A percentile compares a stretch with the other conserved stretches of the same genome.
Conservation (phyloP, 2,113 vertebrate genomes). For the Theristicus caerulescens region DNA sequence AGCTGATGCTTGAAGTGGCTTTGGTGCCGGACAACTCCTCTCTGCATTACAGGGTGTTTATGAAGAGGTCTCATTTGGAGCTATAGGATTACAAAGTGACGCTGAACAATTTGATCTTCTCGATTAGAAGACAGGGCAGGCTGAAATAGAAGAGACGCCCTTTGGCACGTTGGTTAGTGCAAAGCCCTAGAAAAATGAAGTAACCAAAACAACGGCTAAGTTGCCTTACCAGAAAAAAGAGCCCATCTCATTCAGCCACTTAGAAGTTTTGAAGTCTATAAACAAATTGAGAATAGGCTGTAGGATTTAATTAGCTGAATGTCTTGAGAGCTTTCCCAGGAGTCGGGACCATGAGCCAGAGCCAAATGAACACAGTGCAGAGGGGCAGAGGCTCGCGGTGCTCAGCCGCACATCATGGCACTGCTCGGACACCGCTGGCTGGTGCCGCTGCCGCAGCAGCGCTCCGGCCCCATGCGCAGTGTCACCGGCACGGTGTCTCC, state of each 20-base stretch:
- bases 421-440: accelerated
- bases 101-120: neutral
- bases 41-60: neutral
- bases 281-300: neutral
- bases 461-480: accelerated
- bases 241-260: neutral
- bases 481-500: neutral
- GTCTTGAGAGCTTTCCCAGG: neutral
- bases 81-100: neutral
- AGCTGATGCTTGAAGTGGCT: neutral
- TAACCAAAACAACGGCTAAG: neutral
- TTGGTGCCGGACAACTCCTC: neutral
- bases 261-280: neutral
- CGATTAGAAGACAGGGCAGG: neutral
- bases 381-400: neutral
- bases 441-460: accelerated
- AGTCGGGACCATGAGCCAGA: accelerated
- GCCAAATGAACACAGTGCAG: neutral
- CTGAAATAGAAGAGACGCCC: neutral
- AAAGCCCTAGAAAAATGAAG: neutral
- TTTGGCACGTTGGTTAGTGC: accelerated
- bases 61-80: neutral
- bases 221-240: neutral
- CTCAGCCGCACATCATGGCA: accelerated
- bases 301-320: neutral